Evolutionary conservation across 2,888 invertebrate species (phyloP).

Genomic region (Rhimphoctona megacephalus): DNA sequence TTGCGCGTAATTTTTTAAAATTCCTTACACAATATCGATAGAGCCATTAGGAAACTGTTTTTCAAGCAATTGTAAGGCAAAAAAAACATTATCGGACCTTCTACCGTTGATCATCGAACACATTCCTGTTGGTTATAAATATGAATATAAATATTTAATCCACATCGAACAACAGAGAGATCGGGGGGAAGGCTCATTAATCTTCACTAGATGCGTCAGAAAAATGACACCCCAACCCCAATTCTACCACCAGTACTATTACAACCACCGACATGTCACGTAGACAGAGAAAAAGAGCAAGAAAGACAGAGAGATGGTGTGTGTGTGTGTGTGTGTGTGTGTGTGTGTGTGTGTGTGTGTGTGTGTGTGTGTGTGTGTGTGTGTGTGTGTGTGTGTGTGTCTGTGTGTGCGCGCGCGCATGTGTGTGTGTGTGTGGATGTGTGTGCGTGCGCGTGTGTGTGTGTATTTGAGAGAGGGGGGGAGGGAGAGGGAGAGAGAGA

Average conservation of each 20-base stretch:
- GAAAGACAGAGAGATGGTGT: neutral
- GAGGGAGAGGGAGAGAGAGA: neutral
- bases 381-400: no score
- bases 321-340: no score
- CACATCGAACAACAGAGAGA: constrained; percentile 62
- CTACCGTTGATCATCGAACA: constrained; percentile 1
- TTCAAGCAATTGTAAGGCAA: neutral
- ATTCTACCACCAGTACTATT: constrained; percentile 46
- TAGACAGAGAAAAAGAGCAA: neutral
- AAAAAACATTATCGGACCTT: neutral
- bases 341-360: no score
- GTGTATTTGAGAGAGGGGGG: no score
- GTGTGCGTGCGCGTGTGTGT: no score
- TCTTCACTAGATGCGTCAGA: constrained; percentile 80
- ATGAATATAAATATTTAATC: constrained; percentile 77
- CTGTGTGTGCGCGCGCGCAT: no score
- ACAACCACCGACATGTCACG: constrained; percentile 46
- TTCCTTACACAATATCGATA: neutral
- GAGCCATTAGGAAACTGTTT: neutral
- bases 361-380: no score
- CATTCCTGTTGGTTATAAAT: constrained; percentile 64
- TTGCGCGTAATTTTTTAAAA: neutral
- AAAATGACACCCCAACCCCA: constrained; percentile 79
- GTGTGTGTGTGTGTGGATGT: no score
- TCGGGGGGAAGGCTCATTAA: constrained; percentile 77